These are phyloP conservation scores for Cetoscarus ocellatus DNA, from an alignment of 2,797 vertebrate species.

Conservation along the genomic window DNA sequence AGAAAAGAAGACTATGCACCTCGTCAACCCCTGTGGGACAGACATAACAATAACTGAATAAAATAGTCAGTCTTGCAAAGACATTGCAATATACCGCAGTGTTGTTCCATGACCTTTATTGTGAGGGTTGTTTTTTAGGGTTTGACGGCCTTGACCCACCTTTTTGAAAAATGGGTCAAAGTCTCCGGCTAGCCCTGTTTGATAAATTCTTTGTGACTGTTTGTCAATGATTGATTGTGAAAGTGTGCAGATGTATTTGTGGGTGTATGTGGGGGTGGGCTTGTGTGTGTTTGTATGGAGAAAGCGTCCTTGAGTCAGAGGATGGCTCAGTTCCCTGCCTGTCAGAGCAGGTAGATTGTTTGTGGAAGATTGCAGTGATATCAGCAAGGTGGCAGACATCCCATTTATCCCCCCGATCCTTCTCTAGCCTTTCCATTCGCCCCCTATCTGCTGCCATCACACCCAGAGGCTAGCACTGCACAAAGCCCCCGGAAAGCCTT, in stretches of 20 bases:
- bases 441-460: constrained; percentile 70
- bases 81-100: too few relatives aligned
- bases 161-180: constrained; percentile 35
- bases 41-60: too few relatives aligned
- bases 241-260: neutral
- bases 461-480: constrained; percentile 56
- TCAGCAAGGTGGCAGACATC: constrained; percentile 65
- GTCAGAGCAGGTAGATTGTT: constrained; percentile 60
- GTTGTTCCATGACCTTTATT: too few relatives aligned
- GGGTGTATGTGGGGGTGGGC: constrained; percentile 4
- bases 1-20: too few relatives aligned
- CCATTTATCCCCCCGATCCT: constrained; percentile 65
- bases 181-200: constrained; percentile 38
- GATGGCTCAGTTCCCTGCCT: constrained; percentile 26
- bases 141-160: constrained; percentile 31
- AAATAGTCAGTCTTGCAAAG: too few relatives aligned
- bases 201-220: constrained; percentile 25
- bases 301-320: constrained; percentile 55
- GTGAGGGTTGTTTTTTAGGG: neutral
- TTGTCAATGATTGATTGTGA: constrained; percentile 6
- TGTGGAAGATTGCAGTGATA: constrained; percentile 66
- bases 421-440: constrained; percentile 55
- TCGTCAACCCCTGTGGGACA: too few relatives aligned
- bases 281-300: neutral
- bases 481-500: constrained; percentile 67